Base-by-base conservation (phyloP, 2,797 vertebrate genomes). In the Podarcis lilfordi region DNA sequence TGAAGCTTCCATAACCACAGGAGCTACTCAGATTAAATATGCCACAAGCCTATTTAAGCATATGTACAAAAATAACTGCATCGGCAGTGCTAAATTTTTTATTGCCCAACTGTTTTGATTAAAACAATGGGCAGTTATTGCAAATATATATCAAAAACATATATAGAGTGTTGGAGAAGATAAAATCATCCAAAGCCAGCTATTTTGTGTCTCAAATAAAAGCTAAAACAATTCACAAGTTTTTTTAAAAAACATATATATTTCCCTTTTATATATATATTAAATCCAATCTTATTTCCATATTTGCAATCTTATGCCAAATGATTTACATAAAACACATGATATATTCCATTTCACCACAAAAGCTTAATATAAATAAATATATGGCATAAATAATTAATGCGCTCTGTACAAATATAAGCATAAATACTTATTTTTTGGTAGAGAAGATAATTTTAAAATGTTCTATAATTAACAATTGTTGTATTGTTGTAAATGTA, bases 101-200 rank as follows among this genome's bases (percentile, higher is more conserved):
- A 78, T 32, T 61, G 89, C 66, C 10, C 64, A 74, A 85, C 80
- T 21, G 40, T 76, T 92, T 85, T 92, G 93, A 4, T 83, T 93
- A 92, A 92, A 83, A 80, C 0, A 0, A 55, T 68, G 83, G 64
- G 45, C 66, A 90, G 66, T 86, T 90, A 85, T 90, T 84, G 75
- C 86, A 92, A 84, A 91, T 5, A 89, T 6, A 2, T 82, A 89
- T 84, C 85, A 89, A 85, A 88, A 71, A 40, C 81, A 32, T 87
- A 37, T 64, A 68, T 29, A 80, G 5, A 3, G 11, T 72, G n/a
- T 8, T 35, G 45, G 11, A 84, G 27, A 45, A 29, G 21, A 59
- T 45, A 55, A 74, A 84, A 55, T 50, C 5, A 59, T 37, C 82
- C n/a, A 37, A 72, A 19, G 1, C 71, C 23, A 37, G 74, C 66